Evolutionary conservation across 2,888 invertebrate genomes (phyloP).

Genomic region (Apantesis nais): DNA sequence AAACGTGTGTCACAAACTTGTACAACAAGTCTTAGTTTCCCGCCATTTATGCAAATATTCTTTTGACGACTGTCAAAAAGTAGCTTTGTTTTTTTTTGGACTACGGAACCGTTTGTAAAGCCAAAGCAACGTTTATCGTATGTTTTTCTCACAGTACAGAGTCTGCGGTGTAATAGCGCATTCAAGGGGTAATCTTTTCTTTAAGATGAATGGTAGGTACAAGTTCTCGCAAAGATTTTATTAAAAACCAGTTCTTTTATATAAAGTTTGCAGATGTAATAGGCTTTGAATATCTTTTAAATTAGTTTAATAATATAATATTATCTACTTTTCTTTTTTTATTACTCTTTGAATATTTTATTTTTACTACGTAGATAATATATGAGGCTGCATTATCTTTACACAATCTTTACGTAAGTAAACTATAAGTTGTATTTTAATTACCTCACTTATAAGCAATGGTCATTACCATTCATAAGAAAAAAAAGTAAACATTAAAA

Average conservation of each 20-base stretch:
- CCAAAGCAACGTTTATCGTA: slow-evolving; percentile 18
- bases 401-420: slow-evolving; percentile 1
- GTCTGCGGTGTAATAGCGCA: slow-evolving; percentile 27
- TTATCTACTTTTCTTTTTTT: not conserved
- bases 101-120: slow-evolving; percentile 40
- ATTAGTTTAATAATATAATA: not conserved
- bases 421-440: not conserved
- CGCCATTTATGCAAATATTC: not conserved
- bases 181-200: slow-evolving; percentile 42
- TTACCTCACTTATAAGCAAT: not conserved
- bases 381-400: not conserved
- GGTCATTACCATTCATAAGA: not conserved
- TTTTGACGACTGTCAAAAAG: not conserved
- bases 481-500: not conserved
- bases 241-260: slow-evolving; percentile 46
- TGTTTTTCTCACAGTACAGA: slow-evolving; percentile 25
- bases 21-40: not conserved
- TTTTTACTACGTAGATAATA: not conserved
- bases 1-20: not conserved
- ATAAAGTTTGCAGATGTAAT: slow-evolving; percentile 43
- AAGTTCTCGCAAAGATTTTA: slow-evolving; percentile 27
- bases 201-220: slow-evolving; percentile 41
- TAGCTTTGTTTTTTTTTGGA: not conserved
- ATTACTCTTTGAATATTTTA: not conserved
- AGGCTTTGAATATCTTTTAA: slow-evolving; percentile 23